Conservation (phyloP, 1,140 invertebrate genomes). For the Vollenhovia emeryi region DNA sequence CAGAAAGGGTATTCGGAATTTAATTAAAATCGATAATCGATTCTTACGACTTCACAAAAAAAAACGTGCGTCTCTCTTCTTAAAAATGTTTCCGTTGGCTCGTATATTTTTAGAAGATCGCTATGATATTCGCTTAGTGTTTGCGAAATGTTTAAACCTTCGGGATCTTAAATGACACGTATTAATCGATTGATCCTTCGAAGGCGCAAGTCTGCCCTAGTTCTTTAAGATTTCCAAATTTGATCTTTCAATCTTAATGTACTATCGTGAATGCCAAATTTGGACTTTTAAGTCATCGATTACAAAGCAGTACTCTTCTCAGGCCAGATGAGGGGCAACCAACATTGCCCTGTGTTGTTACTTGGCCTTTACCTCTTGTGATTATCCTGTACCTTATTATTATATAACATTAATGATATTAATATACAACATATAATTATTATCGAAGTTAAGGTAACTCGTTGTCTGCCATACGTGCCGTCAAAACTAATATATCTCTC, state of each 20-base stretch:
- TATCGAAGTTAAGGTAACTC: constrained; percentile 18
- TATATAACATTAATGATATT: constrained; percentile 53
- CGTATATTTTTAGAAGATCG: neutral
- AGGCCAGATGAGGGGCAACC: constrained; percentile 71
- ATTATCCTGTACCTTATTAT: constrained; percentile 80
- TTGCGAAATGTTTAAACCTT: constrained; percentile 6
- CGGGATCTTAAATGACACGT: neutral
- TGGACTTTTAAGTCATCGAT: constrained; percentile 12
- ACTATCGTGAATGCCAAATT: constrained; percentile 36
- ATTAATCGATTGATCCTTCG: constrained; percentile 32
- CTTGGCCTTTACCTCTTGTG: constrained; percentile 71
- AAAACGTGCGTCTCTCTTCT: constrained; percentile 5
- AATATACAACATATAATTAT: constrained; percentile 62
- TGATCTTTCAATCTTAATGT: constrained; percentile 53
- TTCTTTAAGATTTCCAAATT: constrained; percentile 53
- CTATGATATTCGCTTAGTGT: neutral
- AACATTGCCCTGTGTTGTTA: constrained; percentile 35
- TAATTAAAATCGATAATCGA: neutral
- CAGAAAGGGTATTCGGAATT: constrained; percentile 14
- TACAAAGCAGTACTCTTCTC: constrained; percentile 37
- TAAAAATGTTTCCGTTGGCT: neutral
- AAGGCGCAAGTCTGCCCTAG: neutral
- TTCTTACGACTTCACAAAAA: constrained; percentile 4
- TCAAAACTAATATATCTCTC: neutral
- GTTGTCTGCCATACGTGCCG: constrained; percentile 39